Evolutionary conservation across 2,888 invertebrate genomes (phyloP), one percentile per base, ranked within the genome.

Genomic region (Cephalotes varians): DNA sequence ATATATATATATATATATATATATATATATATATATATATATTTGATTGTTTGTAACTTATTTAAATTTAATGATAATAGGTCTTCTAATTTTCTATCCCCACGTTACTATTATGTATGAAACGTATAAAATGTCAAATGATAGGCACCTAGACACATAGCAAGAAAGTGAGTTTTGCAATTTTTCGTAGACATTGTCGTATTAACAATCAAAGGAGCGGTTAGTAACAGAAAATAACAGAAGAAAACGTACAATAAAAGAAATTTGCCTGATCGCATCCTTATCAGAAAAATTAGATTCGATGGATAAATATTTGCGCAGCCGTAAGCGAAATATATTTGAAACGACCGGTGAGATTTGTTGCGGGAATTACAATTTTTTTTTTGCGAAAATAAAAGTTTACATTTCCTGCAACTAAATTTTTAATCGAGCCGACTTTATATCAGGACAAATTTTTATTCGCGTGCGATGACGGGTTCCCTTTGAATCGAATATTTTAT

Each of bases 401-500:
- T 73, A 73, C 76, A 74, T 81, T 81, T 79, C 79, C 77, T 79
- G 82, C 79, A 77, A 77, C 79, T 77, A 67, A 56, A 79, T 77
- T 77, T 80, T 77, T 82, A 79, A 82, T 79, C 60, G 79, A 82
- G 79, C 79, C 51, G 49, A 65, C 69, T 77, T 79, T 60, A 60
- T 79, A 62, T 82, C 77, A 82, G 81, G 74, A 56, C 76, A 64
- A 69, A 79, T 69, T 79, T 79, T 79, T 79, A 79, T 79, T 69
- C 77, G 69, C 18, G 28, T 40, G 25, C 31, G 77, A 56, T 69
- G 21, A 31, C 4, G 31, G 15, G n/a, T 37, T 67, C 56, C 67
- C 76, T 31, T 51, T 25, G 77, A 72, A 85, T 80, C 82, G 82
- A 84, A 81, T 84, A 86, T 74, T 79, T 62, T 79, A 88, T 88